Base-by-base conservation (phyloP, 64 coral and sea anemone species). In the Cladopsammia gracilis region DNA sequence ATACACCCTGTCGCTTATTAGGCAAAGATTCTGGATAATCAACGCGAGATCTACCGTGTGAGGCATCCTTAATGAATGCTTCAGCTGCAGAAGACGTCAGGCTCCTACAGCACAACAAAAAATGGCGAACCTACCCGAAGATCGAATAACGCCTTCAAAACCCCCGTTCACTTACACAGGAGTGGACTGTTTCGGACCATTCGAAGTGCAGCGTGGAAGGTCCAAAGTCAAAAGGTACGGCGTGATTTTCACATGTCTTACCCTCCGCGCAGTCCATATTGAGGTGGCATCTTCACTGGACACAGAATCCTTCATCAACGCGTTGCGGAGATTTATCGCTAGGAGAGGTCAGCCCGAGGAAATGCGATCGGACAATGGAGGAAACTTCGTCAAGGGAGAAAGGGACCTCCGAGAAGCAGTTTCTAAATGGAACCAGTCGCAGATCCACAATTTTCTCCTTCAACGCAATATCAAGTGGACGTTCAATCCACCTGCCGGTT, bases 141-240 rank as follows among this genome's bases (percentile, higher is more conserved):
- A 87, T n/a, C 20, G 91, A 23, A 47, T 93, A 9, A 93, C 82
- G n/a, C 91, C 83, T 20, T 44, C 15, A 25, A 93, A 77, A 70
- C 70, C 91, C 0, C 91, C 91, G 19, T 93, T 93, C 56, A 86
- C 83, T 3, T 87, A 53, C 53, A 78, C 73, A 14, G 91, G 76
- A 18, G 46, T 75, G 2, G 91, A 93, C 26, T 93, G 91, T 58
- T 93, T 87, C n/a, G 91, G 83, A 43, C 83, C 91, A 3, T 93
- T 93, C 45, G 20, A 77, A 26, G 91, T 93, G 15, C 77, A 26
- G 43, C 82, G 91, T n/a, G 82, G 71, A 43, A 87, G 73, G 87
- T 48, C 59, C 34, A 72, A 43, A 15, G 91, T 79, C 10, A 93
- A 93, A 64, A 25, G 83, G 48, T 93, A 93, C 45, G 91, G 91